phyloP scores from a whole-genome alignment of 2,113 vertebrate species.

The Ascaphus truei region DNA sequence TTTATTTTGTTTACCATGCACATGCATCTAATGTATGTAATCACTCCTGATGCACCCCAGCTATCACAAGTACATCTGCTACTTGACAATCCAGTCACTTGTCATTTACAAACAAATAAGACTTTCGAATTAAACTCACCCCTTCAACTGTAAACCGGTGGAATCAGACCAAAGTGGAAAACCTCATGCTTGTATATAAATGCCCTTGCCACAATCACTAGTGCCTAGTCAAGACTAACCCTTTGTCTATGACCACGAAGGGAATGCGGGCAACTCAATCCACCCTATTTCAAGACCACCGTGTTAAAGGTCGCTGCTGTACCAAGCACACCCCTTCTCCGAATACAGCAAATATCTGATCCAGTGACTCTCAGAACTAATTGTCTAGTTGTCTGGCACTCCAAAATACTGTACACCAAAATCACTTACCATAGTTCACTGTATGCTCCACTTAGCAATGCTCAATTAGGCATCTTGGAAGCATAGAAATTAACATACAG shows the following conservation, averaged over 20 bases:
- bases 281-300: constrained; percentile 3
- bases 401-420: no score
- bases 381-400: not conserved
- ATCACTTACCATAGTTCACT: no score
- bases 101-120: not conserved
- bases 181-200: constrained; percentile 9
- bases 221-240: not conserved
- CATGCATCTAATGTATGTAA: no score
- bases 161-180: not conserved
- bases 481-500: no score
- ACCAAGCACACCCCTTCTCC: not conserved
- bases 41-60: no score
- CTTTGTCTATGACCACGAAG: constrained; percentile 13
- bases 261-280: not conserved
- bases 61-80: no score
- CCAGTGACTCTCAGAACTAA: not conserved
- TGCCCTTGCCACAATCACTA: constrained; percentile 8
- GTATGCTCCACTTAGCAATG: no score
- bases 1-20: no score
- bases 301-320: constrained; percentile 1
- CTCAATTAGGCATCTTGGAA: no score
- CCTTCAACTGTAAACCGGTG: not conserved
- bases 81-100: no score
- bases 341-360: not conserved
- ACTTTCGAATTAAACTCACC: not conserved